Base-by-base conservation (phyloP, 2,797 vertebrate genomes). In the Clarias fuscus region DNA sequence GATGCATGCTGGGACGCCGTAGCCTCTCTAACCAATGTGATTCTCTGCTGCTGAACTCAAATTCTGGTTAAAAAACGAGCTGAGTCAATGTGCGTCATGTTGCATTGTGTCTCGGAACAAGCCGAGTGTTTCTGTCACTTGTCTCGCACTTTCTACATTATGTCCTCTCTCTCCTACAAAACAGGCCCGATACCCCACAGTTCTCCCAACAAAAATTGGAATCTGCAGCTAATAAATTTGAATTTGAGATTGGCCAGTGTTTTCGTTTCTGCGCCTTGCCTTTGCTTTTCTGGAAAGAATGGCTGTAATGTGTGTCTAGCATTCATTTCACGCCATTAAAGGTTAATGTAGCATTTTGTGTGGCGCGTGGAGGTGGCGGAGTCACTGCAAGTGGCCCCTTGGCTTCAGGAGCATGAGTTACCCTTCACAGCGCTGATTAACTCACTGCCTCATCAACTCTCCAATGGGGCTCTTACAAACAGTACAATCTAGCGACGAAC, bases 11-110 rank as follows among this genome's bases (percentile, higher is more conserved):
- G 86, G 88, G 83, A 89, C 84, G 80, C 68, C 58, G 27, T 75
- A 22, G n/a, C 40, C 65, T 84, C 67, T 87, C 67, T 72, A 87
- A 70, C 80, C 85, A 83, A 88, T 88, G 77, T 68, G 84, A 86
- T 72, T 73, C 53, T 84, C 76, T 86, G 86, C 64, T 85, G 88
- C 88, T 85, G 85, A 86, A 70, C 77, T 88, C 68, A 83, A 85
- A 72, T 62, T 59, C 86, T 87, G 56, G 62, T 88, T 82, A 83
- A 86, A 86, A 87, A 88, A 48, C 8, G 83, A 86, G 73, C 84
- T 77, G 87, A 87, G 83, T 88, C 86, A 81, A 88, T 88, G 88
- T 84, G 80, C 86, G 87, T 86, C 86, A 87, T 27, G 87, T 90
- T 82, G 80, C 30, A 71, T 82, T 76, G 18, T 77, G 62, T 58